Conservation (phyloP, 2,888 invertebrate species). For the Trisateles emortualis region DNA sequence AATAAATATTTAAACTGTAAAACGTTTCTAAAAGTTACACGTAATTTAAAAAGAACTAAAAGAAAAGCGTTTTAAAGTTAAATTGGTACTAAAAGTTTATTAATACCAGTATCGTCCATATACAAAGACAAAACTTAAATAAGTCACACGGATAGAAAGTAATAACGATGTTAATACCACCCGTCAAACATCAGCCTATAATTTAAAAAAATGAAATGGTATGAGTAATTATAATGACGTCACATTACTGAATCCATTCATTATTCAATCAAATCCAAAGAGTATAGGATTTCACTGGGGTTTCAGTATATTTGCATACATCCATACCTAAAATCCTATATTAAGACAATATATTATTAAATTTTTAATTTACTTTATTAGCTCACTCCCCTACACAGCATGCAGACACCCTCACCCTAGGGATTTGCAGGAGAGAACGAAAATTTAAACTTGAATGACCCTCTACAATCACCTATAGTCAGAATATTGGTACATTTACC, state of each 20-base stretch:
- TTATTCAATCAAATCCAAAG: constrained; percentile 29
- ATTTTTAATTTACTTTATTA: constrained; percentile 87
- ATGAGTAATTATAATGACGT: neutral
- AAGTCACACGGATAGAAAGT: too few species aligned
- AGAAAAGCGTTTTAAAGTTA: too few species aligned
- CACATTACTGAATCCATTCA: constrained; percentile 11
- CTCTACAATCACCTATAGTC: constrained; percentile 65
- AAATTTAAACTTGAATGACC: constrained; percentile 86
- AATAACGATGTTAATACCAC: too few species aligned
- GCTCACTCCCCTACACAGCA: constrained; percentile 71
- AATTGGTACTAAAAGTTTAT: too few species aligned
- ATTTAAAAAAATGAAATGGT: too few species aligned
- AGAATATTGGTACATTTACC: constrained; percentile 61
- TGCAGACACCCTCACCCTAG: constrained; percentile 69
- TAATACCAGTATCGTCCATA: too few species aligned
- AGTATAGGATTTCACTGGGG: constrained; percentile 4
- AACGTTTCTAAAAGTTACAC: too few species aligned
- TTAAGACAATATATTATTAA: constrained; percentile 85
- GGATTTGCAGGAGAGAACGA: constrained; percentile 78
- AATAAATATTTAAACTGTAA: too few species aligned
- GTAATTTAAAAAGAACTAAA: too few species aligned
- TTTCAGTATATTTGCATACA: constrained; percentile 57
- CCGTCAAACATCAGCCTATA: too few species aligned
- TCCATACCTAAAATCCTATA: constrained; percentile 76
- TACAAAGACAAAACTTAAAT: too few species aligned